Conservation (phyloP, 2,113 vertebrate genomes). For the Diglossa brunneiventris region DNA sequence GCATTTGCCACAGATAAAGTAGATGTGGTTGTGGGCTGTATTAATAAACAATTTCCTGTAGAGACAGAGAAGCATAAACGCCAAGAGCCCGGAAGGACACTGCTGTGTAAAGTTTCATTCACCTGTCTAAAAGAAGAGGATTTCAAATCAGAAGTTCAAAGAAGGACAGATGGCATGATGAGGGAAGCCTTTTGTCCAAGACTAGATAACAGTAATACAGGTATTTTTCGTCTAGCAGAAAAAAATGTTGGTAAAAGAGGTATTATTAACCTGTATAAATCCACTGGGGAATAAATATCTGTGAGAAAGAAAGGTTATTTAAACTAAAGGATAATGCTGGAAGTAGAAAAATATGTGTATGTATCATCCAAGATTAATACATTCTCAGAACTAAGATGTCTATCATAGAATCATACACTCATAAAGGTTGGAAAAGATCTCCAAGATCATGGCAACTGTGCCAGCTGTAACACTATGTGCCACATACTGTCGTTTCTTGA, state of each 20-base stretch:
- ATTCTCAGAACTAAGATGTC: neutral
- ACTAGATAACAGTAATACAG: neutral
- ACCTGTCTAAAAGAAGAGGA: neutral
- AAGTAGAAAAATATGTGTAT: neutral
- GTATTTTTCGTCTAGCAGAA: neutral
- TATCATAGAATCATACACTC: neutral
- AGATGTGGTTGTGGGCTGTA: neutral
- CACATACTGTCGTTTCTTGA: neutral
- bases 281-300: neutral
- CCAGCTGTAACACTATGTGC: neutral
- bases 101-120: neutral
- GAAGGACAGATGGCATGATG: neutral
- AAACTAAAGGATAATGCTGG: neutral
- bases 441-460: too few species aligned
- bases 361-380: neutral
- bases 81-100: neutral
- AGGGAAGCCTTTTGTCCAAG: neutral
- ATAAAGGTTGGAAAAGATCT: neutral
- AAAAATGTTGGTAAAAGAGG: neutral
- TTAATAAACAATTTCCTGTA: neutral
- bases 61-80: neutral
- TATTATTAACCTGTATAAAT: neutral
- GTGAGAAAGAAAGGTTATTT: neutral
- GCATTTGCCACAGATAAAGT: neutral
- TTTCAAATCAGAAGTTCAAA: neutral